Evolutionary conservation across 2,888 invertebrate species (phyloP).

Genomic region (Scaptomyza tumidula): DNA sequence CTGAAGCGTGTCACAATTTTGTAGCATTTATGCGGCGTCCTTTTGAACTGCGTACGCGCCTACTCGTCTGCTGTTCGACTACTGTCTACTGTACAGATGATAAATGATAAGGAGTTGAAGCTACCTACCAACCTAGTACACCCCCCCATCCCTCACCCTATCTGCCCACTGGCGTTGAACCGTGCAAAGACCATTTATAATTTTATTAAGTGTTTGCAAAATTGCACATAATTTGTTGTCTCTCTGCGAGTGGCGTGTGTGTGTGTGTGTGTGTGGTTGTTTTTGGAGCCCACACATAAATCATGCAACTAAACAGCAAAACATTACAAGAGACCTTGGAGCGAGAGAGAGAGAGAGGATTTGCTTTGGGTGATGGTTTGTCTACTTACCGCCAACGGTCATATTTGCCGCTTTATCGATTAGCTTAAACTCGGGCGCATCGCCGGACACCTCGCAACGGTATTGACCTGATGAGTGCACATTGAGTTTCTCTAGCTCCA

Average conservation of each 20-base stretch:
- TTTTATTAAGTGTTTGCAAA: conserved; percentile 81
- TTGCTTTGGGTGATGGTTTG: background rate
- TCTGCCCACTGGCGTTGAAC: conserved; percentile 38
- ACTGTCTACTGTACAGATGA: conserved; percentile 57
- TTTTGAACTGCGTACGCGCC: conserved; percentile 69
- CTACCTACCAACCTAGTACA: background rate
- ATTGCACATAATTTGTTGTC: conserved; percentile 81
- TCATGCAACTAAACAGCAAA: conserved; percentile 38
- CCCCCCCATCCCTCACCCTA: background rate
- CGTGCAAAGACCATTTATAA: conserved; percentile 80
- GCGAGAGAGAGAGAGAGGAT: background rate
- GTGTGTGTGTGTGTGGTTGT: conserved; percentile 47
- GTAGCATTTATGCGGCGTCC: conserved; percentile 73
- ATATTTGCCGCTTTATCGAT: conserved; percentile 86
- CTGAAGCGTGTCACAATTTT: conserved; percentile 82
- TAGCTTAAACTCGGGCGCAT: conserved; percentile 87
- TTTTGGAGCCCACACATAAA: conserved; percentile 52
- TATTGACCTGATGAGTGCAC: conserved; percentile 85
- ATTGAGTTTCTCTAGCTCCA: conserved; percentile 83
- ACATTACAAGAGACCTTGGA: conserved; percentile 8
- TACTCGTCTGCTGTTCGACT: conserved; percentile 25
- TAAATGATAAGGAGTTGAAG: conserved; percentile 75
- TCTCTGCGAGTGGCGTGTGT: conserved; percentile 45
- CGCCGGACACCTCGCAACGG: conserved; percentile 87
- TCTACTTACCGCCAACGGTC: conserved; percentile 86